Evolutionary conservation across 2,797 vertebrate species (phyloP).

Genomic region (Parauchenoglanis ngamensis): DNA sequence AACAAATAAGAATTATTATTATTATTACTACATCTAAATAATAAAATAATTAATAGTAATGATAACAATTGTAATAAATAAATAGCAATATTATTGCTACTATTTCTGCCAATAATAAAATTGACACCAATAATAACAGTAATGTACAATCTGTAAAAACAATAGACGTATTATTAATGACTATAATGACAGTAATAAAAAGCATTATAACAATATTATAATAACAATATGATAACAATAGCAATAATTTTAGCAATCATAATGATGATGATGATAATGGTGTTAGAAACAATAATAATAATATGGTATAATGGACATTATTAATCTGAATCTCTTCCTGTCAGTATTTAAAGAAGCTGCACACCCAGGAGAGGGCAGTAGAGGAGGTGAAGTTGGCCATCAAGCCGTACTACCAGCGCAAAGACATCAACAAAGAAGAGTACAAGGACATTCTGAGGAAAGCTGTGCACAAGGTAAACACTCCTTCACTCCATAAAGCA

Average conservation of each 20-base stretch:
- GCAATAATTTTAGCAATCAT: not conserved
- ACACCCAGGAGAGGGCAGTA: slow-evolving; percentile 92
- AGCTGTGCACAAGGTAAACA: slow-evolving; percentile 89
- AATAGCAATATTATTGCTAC: too few species aligned
- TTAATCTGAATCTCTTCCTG: not conserved
- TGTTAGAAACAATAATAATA: not conserved
- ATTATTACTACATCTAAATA: too few species aligned
- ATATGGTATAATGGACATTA: not conserved
- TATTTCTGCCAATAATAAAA: not conserved
- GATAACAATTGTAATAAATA: too few species aligned
- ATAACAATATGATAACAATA: too few species aligned
- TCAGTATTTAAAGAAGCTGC: slow-evolving; percentile 93
- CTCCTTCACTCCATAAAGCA: not conserved
- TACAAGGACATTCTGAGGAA: slow-evolving; percentile 95
- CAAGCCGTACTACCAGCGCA: slow-evolving; percentile 94
- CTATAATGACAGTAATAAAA: not conserved
- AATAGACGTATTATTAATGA: too few species aligned
- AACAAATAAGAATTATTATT: not conserved
- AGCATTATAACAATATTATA: not conserved
- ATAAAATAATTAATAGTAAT: not conserved
- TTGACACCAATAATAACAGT: not conserved
- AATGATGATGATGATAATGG: too few species aligned
- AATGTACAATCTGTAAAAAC: not conserved
- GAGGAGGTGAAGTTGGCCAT: slow-evolving; percentile 96
- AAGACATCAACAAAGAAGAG: slow-evolving; percentile 95